Conservation (phyloP, 2,888 invertebrate genomes). For the Blastobasis adustella region DNA sequence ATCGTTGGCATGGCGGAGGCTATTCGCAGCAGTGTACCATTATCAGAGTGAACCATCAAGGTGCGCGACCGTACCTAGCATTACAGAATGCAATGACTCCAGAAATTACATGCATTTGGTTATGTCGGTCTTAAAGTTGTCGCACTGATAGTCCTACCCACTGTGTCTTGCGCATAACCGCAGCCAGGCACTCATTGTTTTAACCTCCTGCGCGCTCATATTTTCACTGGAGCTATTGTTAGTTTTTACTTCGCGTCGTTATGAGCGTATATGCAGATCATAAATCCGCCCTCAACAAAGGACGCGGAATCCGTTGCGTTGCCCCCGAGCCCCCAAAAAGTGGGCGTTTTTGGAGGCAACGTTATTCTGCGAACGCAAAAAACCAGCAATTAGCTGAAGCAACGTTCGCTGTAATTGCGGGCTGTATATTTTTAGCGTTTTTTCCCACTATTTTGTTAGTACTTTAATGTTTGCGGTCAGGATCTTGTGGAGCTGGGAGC, state of each 20-base stretch:
- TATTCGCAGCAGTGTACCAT: too few species aligned
- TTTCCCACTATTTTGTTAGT: neutral
- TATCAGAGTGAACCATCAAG: too few species aligned
- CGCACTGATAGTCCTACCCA: too few species aligned
- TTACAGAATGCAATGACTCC: too few species aligned
- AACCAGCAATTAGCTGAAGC: constrained; percentile 11
- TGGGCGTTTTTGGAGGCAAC: constrained; percentile 3
- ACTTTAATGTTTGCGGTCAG: too few species aligned
- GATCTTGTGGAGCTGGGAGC: too few species aligned
- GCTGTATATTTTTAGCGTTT: constrained; percentile 9
- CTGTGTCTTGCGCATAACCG: too few species aligned
- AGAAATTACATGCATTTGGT: too few species aligned
- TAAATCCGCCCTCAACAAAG: constrained; percentile 8
- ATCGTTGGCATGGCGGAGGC: too few species aligned
- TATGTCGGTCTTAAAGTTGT: too few species aligned
- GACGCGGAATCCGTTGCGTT: neutral
- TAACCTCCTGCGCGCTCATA: constrained; percentile 5
- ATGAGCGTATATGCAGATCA: constrained; percentile 11
- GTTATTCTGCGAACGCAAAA: constrained; percentile 12
- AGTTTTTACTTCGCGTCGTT: constrained; percentile 6
- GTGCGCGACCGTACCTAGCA: too few species aligned
- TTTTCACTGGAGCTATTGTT: constrained; percentile 10
- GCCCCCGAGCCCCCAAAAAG: constrained; percentile 6
- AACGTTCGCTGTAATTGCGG: constrained; percentile 11
- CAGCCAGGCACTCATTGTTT: constrained; percentile 6